These are phyloP conservation scores for Rhynchotus rufescens DNA, from an alignment of 2,797 vertebrate species.

Conservation along the genomic window DNA sequence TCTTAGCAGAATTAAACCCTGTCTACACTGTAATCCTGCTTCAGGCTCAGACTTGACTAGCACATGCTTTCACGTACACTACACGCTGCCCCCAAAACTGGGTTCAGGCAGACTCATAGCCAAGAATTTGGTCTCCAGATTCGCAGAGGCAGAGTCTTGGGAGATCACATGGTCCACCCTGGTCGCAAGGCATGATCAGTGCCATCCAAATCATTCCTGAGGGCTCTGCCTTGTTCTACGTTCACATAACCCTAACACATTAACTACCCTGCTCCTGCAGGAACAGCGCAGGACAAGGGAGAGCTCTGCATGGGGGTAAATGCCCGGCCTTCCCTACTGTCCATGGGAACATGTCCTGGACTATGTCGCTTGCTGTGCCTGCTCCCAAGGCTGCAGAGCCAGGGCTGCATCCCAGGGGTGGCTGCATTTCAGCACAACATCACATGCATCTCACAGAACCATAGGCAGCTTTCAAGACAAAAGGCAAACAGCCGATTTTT, in stretches of 20 bases:
- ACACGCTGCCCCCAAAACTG: not conserved
- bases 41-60: not conserved
- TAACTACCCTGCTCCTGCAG: not conserved
- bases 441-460: not conserved
- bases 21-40: not conserved
- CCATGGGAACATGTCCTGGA: not conserved
- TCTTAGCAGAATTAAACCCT: not conserved
- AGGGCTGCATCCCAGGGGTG: not conserved
- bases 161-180: not conserved
- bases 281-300: not conserved
- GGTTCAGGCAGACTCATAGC: not conserved
- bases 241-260: not conserved
- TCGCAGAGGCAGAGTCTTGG: not conserved
- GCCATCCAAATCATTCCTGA: not conserved
- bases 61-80: not conserved
- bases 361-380: not conserved
- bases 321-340: not conserved
- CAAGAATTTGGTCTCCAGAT: not conserved
- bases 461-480: not conserved
- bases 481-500: not conserved
- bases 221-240: not conserved
- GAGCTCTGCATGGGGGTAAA: not conserved
- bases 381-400: not conserved
- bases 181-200: no score
- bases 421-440: not conserved